phyloP scores from a whole-genome alignment of 2,888 invertebrate genomes.

The Oxycera nigricornis region DNA sequence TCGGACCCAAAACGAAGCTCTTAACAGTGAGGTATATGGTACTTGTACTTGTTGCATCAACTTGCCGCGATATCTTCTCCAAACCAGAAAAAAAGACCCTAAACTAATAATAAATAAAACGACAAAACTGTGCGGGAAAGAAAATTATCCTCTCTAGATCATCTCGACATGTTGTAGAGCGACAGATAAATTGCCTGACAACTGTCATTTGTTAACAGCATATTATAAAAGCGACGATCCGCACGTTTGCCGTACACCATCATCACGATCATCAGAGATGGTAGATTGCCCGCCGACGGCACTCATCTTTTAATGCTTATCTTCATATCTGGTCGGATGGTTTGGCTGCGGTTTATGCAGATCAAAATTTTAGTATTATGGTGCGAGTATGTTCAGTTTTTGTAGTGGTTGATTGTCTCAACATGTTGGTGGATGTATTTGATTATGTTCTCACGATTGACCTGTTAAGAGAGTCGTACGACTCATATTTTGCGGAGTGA shows the following conservation, averaged over 20 bases:
- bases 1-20: not conserved
- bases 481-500: too few species aligned
- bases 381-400: too few species aligned
- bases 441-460: too few species aligned
- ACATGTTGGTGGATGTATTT: too few species aligned
- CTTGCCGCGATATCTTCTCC: not conserved
- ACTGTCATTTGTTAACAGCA: constrained; percentile 45
- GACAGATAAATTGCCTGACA: constrained; percentile 44
- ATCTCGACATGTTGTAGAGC: constrained; percentile 12
- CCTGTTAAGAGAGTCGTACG: too few species aligned
- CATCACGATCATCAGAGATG: constrained; percentile 17
- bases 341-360: too few species aligned
- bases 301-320: not conserved
- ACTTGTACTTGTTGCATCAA: not conserved
- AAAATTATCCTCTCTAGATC: constrained; percentile 17
- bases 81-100: not conserved
- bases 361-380: too few species aligned
- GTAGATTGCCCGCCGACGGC: constrained; percentile 24
- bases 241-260: not conserved
- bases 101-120: not conserved
- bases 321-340: too few species aligned
- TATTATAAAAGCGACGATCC: constrained; percentile 2
- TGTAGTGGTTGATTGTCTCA: too few species aligned
- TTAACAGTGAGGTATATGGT: not conserved
- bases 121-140: not conserved